Base-by-base conservation (phyloP, 37 sponge, comb jelly and placozoan species). In the Chondrosia reniformis region DNA sequence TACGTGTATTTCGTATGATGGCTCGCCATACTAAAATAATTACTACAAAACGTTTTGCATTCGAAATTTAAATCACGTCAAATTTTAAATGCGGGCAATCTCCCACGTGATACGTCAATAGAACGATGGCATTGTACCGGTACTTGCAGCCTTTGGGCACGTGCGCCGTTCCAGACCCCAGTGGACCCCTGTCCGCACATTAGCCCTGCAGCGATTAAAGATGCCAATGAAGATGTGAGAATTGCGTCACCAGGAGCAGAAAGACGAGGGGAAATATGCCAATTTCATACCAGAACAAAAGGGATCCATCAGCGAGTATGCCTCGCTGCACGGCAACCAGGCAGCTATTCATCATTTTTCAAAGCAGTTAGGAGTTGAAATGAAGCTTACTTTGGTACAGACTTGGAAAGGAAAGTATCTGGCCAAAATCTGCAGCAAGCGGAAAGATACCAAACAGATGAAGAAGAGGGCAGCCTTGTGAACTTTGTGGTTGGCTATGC, bases 221-320 rank as follows among this genome's bases (percentile, higher is more conserved):
- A 56, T 6, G 58, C 58, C 58, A 56, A 56, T 28, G 58, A 56
- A 56, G 58, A 24, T 56, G 58, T 56, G 58, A 56, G 58, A 56
- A 56, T 28, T 56, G 58, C 58, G 58, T 56, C 58, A 56, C 67
- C n/a, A 66, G 34, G 67, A 37, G 38, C 67, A 39, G 41, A 19
- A 44, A 74, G 46, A 28, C 6, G 4, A 33, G 75, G 75, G 75
- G 44, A 74, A 74, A 40, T 74, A 74, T 7, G 40, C 34, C 46
- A 44, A 74, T 22, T 74, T 39, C 3, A 40, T 46, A 74, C 75
- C 75, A 40, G 75, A 74, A 44, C 43, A 45, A 45, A 32, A 38
- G 28, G 61, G 66, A 24, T 43, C n/a, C 46, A 79, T 79, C 45
- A 5, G 65, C 42, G 42, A 79, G 65, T 36, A 79, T 7, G 80